phyloP scores from a whole-genome alignment of 2,113 vertebrate genomes.

The Chionomys nivalis region DNA sequence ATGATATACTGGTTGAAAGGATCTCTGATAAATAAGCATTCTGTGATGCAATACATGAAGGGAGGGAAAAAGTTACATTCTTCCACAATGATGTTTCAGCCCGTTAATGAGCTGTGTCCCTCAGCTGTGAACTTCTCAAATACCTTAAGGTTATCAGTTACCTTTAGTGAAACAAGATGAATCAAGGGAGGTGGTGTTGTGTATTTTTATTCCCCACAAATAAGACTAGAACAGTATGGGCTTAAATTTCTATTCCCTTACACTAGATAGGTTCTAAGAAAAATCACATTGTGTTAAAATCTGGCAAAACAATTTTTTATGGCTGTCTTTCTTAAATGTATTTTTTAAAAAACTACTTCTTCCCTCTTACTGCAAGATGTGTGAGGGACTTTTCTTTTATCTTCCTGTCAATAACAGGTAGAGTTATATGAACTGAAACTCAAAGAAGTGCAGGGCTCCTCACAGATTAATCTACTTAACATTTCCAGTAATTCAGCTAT shows the following conservation, averaged over 20 bases:
- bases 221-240: neutral
- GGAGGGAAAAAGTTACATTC: neutral
- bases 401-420: neutral
- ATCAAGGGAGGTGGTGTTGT: neutral
- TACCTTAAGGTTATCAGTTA: neutral
- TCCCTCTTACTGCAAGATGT: neutral
- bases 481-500: neutral
- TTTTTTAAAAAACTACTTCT: neutral
- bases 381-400: neutral
- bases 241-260: neutral
- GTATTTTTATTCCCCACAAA: neutral
- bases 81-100: neutral
- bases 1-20: neutral
- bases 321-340: neutral
- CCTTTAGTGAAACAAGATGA: neutral
- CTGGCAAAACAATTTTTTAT: neutral
- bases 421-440: neutral
- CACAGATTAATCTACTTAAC: neutral
- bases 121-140: neutral
- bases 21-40: neutral
- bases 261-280: neutral
- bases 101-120: neutral
- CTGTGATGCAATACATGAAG: neutral
- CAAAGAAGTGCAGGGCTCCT: neutral
- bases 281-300: neutral